These are phyloP conservation scores for Marasmarcha lunaedactyla DNA, from an alignment of 2,888 invertebrate species.

Conservation along the genomic window DNA sequence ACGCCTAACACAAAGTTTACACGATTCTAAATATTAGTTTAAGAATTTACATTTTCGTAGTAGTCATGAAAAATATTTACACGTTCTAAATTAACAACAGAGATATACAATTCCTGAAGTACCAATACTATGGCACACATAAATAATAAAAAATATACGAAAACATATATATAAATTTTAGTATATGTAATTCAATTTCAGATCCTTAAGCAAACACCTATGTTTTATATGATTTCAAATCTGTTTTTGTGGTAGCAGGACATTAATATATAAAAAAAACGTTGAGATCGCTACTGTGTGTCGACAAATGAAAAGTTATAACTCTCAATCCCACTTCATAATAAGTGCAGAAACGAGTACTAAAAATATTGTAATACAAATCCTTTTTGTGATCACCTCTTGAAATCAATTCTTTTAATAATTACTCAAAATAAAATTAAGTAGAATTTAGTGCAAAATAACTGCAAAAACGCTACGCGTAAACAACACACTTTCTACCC, in stretches of 20 bases:
- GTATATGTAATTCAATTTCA: constrained; percentile 16
- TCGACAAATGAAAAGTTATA: constrained; percentile 3
- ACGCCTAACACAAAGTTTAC: constrained; percentile 3
- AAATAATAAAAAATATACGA: not conserved
- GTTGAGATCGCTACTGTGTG: constrained; percentile 8
- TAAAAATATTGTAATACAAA: too few relatives aligned
- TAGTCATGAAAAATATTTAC: constrained; percentile 54
- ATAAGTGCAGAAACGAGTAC: too few relatives aligned
- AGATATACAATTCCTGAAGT: constrained; percentile 30
- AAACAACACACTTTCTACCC: constrained; percentile 11
- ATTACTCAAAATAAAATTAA: too few relatives aligned
- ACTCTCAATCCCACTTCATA: constrained; percentile 11
- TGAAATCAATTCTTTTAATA: too few relatives aligned
- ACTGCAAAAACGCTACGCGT: constrained; percentile 53
- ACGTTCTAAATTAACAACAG: constrained; percentile 19
- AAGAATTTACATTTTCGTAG: constrained; percentile 45
- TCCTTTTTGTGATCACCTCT: too few relatives aligned
- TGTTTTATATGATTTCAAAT: not conserved
- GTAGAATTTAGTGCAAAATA: constrained; percentile 5
- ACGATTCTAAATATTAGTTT: constrained; percentile 21
- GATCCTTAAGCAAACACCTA: constrained; percentile 23
- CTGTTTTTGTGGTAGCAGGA: not conserved
- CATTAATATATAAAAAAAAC: constrained; percentile 8
- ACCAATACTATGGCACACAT: constrained; percentile 27
- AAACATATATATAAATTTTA: not conserved